Evolutionary conservation across 2,797 vertebrate species (phyloP).

Genomic region (Meda fulgida): DNA sequence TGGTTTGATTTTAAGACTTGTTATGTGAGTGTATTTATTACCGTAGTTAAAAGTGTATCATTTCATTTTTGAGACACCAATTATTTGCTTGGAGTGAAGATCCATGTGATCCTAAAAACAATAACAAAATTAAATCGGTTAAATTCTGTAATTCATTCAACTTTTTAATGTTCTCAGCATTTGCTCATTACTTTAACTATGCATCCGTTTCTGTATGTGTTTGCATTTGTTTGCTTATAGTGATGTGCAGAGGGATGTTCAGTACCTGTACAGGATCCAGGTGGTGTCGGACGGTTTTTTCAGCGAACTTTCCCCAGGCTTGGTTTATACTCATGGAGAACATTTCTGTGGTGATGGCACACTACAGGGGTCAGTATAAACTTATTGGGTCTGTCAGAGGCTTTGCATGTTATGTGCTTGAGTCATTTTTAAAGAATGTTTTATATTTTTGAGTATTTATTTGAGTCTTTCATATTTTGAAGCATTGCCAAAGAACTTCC

Average conservation of each 20-base stretch:
- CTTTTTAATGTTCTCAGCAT: neutral
- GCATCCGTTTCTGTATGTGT: conserved; percentile 7
- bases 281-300: conserved; percentile 78
- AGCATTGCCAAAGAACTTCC: conserved; percentile 31
- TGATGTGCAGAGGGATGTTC: conserved; percentile 79
- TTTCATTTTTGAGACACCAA: neutral
- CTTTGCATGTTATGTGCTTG: conserved; percentile 9
- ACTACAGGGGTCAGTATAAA: conserved; percentile 79
- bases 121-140: conserved; percentile 33
- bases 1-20: neutral
- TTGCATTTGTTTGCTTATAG: conserved; percentile 71
- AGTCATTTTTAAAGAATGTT: conserved; percentile 4
- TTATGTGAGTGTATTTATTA: neutral
- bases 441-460: conserved; percentile 28
- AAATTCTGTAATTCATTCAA: neutral
- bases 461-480: conserved; percentile 31
- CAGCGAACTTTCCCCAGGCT: conserved; percentile 84
- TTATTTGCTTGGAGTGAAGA: neutral
- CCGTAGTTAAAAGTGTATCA: neutral
- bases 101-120: neutral
- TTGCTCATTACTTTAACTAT: neutral
- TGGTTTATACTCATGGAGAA: conserved; percentile 83
- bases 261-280: conserved; percentile 87
- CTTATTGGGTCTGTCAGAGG: neutral
- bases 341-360: conserved; percentile 90